Base-by-base conservation (phyloP, 2,797 vertebrate species). In the Gadopsis bispinosus region DNA sequence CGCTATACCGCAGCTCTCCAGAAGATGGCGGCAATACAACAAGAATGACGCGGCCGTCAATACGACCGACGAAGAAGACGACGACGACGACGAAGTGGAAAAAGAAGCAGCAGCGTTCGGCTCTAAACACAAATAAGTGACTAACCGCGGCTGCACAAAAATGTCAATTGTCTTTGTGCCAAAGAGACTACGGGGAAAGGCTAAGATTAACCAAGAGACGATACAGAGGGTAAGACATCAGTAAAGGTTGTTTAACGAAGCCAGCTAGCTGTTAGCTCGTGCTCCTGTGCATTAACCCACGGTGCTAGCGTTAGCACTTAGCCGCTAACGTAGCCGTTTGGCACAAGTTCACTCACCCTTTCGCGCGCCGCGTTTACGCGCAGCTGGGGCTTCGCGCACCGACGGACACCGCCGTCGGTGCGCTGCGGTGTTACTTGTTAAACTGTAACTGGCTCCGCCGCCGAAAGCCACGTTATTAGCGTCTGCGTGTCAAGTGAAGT, bases 111-210 rank as follows among this genome's bases (percentile, higher is more conserved):
- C 4, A 0, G 5, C n/a, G 22, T 0, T 48, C 3, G 1, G 33
- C 3, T 22, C 10, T 4, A 31, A 43, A 64, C 16, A 8, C 1
- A 66, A 77, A 62, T 39, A 63, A 62, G 3, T 14, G 1, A 1
- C 1, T 5, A 45, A 22, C 0, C 0, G 19, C 0, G 0, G 9
- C 8, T 5, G 0, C 2, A 3, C 3, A 2, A 79, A 74, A 3
- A 95, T 96, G 95, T 99, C 98, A 0, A 95, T 99, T 48, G 97
- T 96, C 0, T 99, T 99, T 79, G 97, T 98, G 1, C 98, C 98
- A 0, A 97, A 96, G 92, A 95, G 95, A 74, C 91, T 95, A 47
- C 93, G 97, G 48, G 97, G 97, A 3, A 96, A 95, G 51, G 97
- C 95, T 0, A 95, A 96, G 88, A 94, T 98, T 54, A 97, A 97